Base-by-base conservation (phyloP, 1,140 invertebrate species). In the Neodiprion pinetum region DNA sequence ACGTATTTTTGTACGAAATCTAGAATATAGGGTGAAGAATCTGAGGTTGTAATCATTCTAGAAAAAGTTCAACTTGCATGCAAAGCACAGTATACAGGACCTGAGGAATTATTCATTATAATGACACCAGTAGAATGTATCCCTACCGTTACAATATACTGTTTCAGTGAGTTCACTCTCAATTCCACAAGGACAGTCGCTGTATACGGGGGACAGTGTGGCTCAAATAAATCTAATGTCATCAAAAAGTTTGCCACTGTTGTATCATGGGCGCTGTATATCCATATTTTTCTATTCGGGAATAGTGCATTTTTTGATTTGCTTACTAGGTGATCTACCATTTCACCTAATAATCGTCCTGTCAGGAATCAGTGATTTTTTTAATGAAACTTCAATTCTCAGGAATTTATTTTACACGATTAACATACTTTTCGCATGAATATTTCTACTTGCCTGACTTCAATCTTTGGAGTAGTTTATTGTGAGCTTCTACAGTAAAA, bases 251-350 rank as follows among this genome's bases (percentile, higher is more conserved):
- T 93, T 0, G 92, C 91, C 8, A 96, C 85, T 0, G 93, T 96
- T 9, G 92, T 92, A 82, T 96, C 95, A 85, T 96, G 95, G n/a
- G 89, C 93, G 75, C 93, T 94, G 80, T 93, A 94, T 40, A 94
- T 87, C 74, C 90, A 90, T 66, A 94, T 77, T 71, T 91, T 93
- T 12, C 90, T 87, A 74, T 88, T 80, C 8, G 88, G 86, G 3
- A 79, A 72, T 21, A 88, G 71, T 73, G 47, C 68, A 8, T 67
- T 75, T 77, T 75, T 73, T 2, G 82, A 79, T 73, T 89, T 86
- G 0, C 81, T 77, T 1, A 82, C 76, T 79, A 93, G 89, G 53
- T 90, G 86, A 0, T 87, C 72, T 1, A 91, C 79, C 8, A 93
- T 90, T 75, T 90, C 88, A 79, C 90, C 89, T 5, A 94, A 80